A percentile compares a stretch with the other conserved stretches of the same genome.
Conservation (phyloP, 2,797 vertebrate genomes). For the Sphaeramia orbicularis region DNA sequence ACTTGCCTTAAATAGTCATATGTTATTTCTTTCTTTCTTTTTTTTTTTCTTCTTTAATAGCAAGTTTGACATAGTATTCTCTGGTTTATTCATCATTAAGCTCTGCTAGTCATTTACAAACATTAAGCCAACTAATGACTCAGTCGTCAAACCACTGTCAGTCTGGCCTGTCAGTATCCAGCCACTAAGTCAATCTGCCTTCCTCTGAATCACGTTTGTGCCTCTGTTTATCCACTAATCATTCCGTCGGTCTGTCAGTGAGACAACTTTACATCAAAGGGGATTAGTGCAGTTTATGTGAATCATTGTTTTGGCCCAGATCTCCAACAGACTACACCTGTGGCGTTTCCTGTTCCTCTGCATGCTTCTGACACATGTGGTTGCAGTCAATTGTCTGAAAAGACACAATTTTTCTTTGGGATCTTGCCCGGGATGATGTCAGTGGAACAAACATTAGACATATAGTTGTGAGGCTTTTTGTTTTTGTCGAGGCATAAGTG, state of each 20-base stretch:
- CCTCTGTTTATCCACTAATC: conserved; percentile 12
- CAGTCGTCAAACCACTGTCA: conserved; percentile 33
- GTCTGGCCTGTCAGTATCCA: conserved; percentile 26
- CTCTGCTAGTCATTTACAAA: conserved; percentile 18
- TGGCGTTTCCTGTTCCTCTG: conserved; percentile 29
- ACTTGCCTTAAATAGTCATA: conserved; percentile 35
- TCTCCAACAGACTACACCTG: conserved; percentile 42
- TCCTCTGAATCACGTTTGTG: conserved; percentile 16
- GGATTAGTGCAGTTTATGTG: conserved; percentile 15
- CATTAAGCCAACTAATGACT: conserved; percentile 37
- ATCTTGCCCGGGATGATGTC: conserved; percentile 31
- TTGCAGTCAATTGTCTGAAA: conserved; percentile 28
- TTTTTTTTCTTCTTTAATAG: background rate
- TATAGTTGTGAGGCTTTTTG: conserved; percentile 2
- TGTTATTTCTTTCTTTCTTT: background rate
- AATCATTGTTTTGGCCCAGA: conserved; percentile 19
- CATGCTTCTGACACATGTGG: conserved; percentile 33
- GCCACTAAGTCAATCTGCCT: conserved; percentile 35
- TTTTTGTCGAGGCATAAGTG: conserved; percentile 1
- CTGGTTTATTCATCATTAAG: conserved; percentile 14
- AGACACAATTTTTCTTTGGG: conserved; percentile 19
- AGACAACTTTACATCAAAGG: conserved; percentile 21
- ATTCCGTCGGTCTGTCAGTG: conserved; percentile 9
- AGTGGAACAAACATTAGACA: conserved; percentile 28
- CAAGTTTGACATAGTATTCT: conserved; percentile 8